A percentile compares a stretch with the other conserved stretches of the same genome.
Conservation (phyloP, 2,888 invertebrate species). For the Chydorus sphaericus region DNA sequence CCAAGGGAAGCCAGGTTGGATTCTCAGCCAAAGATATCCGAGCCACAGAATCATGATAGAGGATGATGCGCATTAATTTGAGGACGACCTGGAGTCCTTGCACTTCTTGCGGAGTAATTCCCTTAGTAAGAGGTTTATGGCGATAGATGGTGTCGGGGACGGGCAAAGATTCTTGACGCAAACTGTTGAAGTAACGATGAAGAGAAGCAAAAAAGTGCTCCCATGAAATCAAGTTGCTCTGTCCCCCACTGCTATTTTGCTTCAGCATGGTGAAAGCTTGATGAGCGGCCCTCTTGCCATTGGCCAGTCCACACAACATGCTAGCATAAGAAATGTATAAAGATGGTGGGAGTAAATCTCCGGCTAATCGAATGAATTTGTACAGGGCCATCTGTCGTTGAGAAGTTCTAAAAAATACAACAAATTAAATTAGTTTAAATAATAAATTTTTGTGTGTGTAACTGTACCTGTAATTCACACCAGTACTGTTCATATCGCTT, state of each 20-base stretch:
- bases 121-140: slow-evolving; percentile 34
- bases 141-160: slow-evolving; percentile 48
- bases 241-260: slow-evolving; percentile 39
- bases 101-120: slow-evolving; percentile 63
- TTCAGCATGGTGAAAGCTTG: slow-evolving; percentile 64
- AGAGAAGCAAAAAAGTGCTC: slow-evolving; percentile 74
- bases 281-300: slow-evolving; percentile 55
- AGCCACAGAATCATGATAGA: slow-evolving; percentile 36
- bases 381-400: slow-evolving; percentile 53
- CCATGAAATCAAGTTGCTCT: slow-evolving; percentile 47
- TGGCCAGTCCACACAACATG: slow-evolving; percentile 69
- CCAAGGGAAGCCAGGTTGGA: slow-evolving; percentile 70
- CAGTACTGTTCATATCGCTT: slow-evolving; percentile 33
- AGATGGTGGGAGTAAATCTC: slow-evolving; percentile 67
- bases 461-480: slow-evolving; percentile 24
- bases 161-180: slow-evolving; percentile 37
- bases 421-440: neutral
- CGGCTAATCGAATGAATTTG: slow-evolving; percentile 79
- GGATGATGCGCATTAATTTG: slow-evolving; percentile 57
- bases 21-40: slow-evolving; percentile 72
- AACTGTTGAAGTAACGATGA: slow-evolving; percentile 35
- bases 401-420: neutral
- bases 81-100: slow-evolving; percentile 73
- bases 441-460: slow-evolving; percentile 17
- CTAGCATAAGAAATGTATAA: slow-evolving; percentile 73